Evolutionary conservation across 1,140 invertebrate genomes (phyloP), one percentile per base, ranked within the genome.

Genomic region (Diabrotica virgifera): DNA sequence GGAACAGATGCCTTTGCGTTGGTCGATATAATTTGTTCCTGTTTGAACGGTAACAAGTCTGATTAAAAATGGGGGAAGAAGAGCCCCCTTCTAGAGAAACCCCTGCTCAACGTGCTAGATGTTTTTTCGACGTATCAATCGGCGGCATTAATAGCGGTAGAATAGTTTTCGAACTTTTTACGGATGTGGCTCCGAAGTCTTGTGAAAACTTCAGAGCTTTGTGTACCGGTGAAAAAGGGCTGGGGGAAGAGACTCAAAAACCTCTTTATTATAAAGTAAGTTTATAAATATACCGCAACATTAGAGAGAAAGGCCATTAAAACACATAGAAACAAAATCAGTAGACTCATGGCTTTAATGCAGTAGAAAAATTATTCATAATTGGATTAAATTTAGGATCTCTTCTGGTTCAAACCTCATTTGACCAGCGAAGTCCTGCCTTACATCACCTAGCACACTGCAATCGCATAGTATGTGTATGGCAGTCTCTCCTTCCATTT

Each of bases 111-210:
- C 82, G 87, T 46, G 82, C 84, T 62, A 82, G 89, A 68, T 90
- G 89, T 66, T 98, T 92, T 79, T 96, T 98, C 81, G 96, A 98
- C 77, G 88, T 99, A 40, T 88, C 90, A 59, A 93, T 99, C 64
- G 96, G 94, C 54, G 93, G 91, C 4, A 81, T 96, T 62, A 85
- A 86, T 65, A 90, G 90, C 59, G 96, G 96, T 8, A 85, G 95
- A 63, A 90, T 99, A 75, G 90, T 96, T 36, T 97, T 99, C 77
- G 96, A 98, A 77, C 81, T 99, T 0, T 98, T 91, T 81, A 89
- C 88, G 67, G 94, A 98, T 82, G 86, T 92, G 58, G 94, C 92
- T 55, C 96, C 97, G 2, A 94, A 94, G 79, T 97, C 96, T 0
- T 92, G 90, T 24, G 94, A 97, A 75, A 98, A 98, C 79, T 99